phyloP scores from a whole-genome alignment of 2,888 invertebrate species.

The Tridacna crocea region DNA sequence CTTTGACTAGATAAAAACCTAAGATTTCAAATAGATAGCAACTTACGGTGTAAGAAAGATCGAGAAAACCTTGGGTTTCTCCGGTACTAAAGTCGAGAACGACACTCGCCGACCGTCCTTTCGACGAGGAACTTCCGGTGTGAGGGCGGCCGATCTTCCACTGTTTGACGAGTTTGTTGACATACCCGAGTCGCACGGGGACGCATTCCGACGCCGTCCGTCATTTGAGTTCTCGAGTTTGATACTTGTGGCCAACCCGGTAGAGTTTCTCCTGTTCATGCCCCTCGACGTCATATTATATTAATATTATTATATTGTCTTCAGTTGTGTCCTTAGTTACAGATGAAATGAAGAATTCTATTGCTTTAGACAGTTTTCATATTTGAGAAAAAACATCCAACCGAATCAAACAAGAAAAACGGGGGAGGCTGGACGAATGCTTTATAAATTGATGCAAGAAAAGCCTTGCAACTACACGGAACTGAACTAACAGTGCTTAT shows the following conservation, averaged over 20 bases:
- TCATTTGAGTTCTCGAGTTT: not conserved
- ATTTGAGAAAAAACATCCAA: too few species aligned
- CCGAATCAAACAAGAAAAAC: too few species aligned
- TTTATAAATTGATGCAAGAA: too few species aligned
- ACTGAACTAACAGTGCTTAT: too few species aligned
- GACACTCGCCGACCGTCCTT: slow-evolving; percentile 47
- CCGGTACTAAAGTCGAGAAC: slow-evolving; percentile 36
- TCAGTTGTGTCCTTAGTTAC: too few species aligned
- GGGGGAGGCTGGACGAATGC: too few species aligned
- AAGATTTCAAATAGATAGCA: not conserved
- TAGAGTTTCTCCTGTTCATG: not conserved
- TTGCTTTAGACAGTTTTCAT: too few species aligned
- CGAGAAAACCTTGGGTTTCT: not conserved
- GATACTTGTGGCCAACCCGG: too few species aligned
- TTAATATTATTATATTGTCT: too few species aligned
- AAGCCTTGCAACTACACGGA: too few species aligned
- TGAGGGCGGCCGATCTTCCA: slow-evolving; percentile 30
- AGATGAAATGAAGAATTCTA: too few species aligned
- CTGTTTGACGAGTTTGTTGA: slow-evolving; percentile 23
- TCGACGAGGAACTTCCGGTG: slow-evolving; percentile 36
- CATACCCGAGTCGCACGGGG: slow-evolving; percentile 33
- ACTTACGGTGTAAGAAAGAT: not conserved
- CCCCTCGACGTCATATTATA: not conserved
- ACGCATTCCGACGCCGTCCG: slow-evolving; percentile 37
- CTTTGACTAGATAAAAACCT: not conserved